Conservation (phyloP, 2,888 invertebrate species). For the Ctena decussata region DNA sequence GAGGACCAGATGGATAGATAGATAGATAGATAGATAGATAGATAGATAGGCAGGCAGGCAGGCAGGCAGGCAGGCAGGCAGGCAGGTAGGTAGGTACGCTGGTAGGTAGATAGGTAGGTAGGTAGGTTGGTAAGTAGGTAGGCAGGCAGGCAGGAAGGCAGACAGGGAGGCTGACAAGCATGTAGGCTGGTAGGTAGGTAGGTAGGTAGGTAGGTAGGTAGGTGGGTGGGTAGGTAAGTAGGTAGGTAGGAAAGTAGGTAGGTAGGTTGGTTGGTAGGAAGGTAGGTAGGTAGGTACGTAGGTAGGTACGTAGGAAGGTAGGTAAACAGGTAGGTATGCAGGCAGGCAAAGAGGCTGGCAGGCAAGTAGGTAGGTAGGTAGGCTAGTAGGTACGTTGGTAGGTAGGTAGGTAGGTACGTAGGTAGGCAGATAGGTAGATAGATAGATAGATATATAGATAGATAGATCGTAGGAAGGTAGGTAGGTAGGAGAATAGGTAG, state of each 20-base stretch:
- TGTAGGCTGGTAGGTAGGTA: neutral
- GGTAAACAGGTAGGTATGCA: too few relatives aligned
- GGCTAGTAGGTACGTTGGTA: neutral
- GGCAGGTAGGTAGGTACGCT: too few relatives aligned
- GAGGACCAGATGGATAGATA: too few relatives aligned
- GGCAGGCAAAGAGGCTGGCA: too few relatives aligned
- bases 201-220: slow-evolving; percentile 7
- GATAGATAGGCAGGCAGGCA: too few relatives aligned
- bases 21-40: too few relatives aligned
- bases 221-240: slow-evolving; percentile 5
- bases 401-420: neutral
- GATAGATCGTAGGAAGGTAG: neutral
- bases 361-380: too few relatives aligned
- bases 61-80: too few relatives aligned
- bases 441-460: slow-evolving; percentile 16
- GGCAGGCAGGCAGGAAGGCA: neutral
- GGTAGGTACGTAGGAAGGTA: neutral
- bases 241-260: slow-evolving; percentile 9
- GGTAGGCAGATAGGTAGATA: slow-evolving; percentile 11
- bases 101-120: neutral
- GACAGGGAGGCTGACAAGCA: neutral
- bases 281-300: slow-evolving; percentile 11
- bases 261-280: slow-evolving; percentile 7
- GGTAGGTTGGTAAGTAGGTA: neutral
- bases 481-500: neutral